Conservation (phyloP, 2,888 invertebrate genomes). For the Lapara coniferarum region DNA sequence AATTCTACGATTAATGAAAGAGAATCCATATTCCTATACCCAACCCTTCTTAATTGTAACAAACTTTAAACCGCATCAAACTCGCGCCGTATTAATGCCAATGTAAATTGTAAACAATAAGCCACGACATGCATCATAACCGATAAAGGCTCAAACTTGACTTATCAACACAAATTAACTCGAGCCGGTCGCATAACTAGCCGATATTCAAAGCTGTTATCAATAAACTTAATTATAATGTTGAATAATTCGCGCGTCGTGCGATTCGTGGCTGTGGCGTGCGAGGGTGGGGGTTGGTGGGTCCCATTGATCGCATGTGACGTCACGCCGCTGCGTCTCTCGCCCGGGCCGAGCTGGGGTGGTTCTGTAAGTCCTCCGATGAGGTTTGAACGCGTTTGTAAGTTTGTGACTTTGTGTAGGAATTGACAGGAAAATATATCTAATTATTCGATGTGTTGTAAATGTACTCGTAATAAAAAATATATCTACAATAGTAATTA, state of each 20-base stretch:
- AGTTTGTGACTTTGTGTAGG: too few relatives aligned
- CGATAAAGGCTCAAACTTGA: constrained; percentile 7
- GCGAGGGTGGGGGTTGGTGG: constrained; percentile 38
- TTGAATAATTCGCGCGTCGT: constrained; percentile 45
- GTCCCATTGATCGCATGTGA: constrained; percentile 73
- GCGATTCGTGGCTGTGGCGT: constrained; percentile 34
- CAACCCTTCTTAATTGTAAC: too few relatives aligned
- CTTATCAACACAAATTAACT: constrained; percentile 4
- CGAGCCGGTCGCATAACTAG: constrained; percentile 1
- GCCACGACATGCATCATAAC: neutral
- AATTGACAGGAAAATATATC: too few relatives aligned
- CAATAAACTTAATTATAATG: constrained; percentile 47
- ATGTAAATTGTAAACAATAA: constrained; percentile 5
- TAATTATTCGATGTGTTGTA: too few relatives aligned
- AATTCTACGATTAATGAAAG: too few relatives aligned
- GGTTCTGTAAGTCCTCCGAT: neutral
- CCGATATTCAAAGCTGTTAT: constrained; percentile 32
- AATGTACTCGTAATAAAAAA: too few relatives aligned
- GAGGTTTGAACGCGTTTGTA: too few relatives aligned
- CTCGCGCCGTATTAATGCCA: neutral
- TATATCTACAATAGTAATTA: too few relatives aligned
- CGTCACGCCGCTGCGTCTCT: constrained; percentile 67
- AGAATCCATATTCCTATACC: too few relatives aligned
- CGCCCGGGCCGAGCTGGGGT: constrained; percentile 40
- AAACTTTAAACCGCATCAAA: neutral